Conservation (phyloP, 2,888 invertebrate genomes). For the Drosophila percnosoma region DNA sequence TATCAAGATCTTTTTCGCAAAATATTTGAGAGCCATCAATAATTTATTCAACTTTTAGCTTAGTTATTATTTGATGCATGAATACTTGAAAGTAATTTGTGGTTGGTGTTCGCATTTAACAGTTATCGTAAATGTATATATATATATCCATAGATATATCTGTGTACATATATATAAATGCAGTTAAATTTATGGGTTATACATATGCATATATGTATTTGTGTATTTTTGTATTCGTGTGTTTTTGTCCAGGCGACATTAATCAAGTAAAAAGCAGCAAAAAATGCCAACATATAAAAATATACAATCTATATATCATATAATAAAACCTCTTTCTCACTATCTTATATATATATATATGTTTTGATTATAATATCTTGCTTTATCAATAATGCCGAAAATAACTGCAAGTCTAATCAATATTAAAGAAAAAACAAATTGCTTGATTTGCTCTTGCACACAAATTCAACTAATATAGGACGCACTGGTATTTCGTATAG, state of each 20-base stretch:
- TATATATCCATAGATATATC: not conserved
- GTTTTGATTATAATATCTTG: slow-evolving; percentile 29
- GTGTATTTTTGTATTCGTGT: not conserved
- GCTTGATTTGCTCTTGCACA: slow-evolving; percentile 47
- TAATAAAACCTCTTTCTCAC: slow-evolving; percentile 15
- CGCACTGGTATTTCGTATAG: slow-evolving; percentile 61
- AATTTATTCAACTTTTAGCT: slow-evolving; percentile 71
- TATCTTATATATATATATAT: not conserved
- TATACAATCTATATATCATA: slow-evolving; percentile 57
- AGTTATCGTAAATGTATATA: slow-evolving; percentile 13
- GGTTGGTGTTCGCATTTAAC: slow-evolving; percentile 40
- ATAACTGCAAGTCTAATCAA: slow-evolving; percentile 49
- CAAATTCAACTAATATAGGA: slow-evolving; percentile 69
- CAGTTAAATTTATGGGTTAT: not conserved
- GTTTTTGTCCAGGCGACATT: slow-evolving; percentile 44
- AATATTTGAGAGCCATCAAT: slow-evolving; percentile 59
- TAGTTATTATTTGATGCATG: slow-evolving; percentile 57
- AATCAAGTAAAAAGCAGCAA: slow-evolving; percentile 76
- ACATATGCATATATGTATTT: not conserved
- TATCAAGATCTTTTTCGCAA: not conserved
- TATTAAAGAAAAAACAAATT: slow-evolving; percentile 47
- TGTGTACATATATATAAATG: not conserved
- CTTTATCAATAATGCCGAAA: slow-evolving; percentile 33
- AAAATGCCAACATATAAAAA: slow-evolving; percentile 76
- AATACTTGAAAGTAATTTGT: slow-evolving; percentile 69